Evolutionary conservation across 2,113 vertebrate genomes (phyloP).

Genomic region (Epinephelus lanceolatus): DNA sequence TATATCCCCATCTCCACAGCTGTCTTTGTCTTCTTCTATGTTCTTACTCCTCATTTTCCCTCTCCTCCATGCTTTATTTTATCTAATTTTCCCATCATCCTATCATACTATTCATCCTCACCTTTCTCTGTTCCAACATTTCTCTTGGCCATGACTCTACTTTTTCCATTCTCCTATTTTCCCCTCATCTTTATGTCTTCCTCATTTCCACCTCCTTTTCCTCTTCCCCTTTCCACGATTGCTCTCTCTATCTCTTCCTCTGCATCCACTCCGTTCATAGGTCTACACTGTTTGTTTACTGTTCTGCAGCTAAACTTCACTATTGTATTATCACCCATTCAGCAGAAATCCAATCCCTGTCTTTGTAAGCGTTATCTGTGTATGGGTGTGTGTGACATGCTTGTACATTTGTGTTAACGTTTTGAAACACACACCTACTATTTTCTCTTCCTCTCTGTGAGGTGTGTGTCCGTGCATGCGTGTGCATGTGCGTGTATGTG

Average conservation of each 20-base stretch:
- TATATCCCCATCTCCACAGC: not conserved
- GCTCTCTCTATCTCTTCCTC: conserved; percentile 17
- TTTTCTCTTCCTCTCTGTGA: conserved; percentile 49
- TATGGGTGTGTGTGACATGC: conserved; percentile 59
- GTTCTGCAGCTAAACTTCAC: conserved; percentile 60
- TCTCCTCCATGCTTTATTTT: not conserved
- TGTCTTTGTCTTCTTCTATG: conserved; percentile 1
- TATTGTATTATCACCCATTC: conserved; percentile 66
- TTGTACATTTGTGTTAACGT: conserved; percentile 66
- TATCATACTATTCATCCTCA: not conserved
- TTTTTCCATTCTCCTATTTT: not conserved
- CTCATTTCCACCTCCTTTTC: conserved; percentile 8
- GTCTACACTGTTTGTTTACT: conserved; percentile 47
- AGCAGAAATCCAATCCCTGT: conserved; percentile 72
- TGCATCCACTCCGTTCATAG: conserved; percentile 24
- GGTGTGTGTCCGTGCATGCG: conserved; percentile 34
- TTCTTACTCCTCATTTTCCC: not conserved
- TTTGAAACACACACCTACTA: conserved; percentile 56
- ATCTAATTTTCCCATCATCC: not conserved
- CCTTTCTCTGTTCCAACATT: not conserved
- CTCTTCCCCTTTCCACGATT: not conserved
- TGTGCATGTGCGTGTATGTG: conserved; percentile 45
- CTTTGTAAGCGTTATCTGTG: conserved; percentile 65
- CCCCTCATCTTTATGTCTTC: not conserved
- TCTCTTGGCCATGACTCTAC: not conserved